Conservation (phyloP, 2,113 vertebrate species). For the Conger conger region DNA sequence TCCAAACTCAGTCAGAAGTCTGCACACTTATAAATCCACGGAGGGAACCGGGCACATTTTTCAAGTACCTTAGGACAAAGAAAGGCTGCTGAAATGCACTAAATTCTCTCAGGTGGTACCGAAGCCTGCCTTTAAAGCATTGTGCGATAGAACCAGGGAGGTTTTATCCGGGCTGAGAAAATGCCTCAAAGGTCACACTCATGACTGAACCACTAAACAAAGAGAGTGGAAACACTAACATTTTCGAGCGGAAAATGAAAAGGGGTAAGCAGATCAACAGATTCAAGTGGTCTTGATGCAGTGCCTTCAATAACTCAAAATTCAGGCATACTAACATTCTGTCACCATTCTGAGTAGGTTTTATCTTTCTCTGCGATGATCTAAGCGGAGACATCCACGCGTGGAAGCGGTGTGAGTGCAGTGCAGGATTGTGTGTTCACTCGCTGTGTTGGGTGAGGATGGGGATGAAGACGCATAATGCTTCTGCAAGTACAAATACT, state of each 20-base stretch:
- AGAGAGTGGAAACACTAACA: not conserved
- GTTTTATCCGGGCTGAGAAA: not conserved
- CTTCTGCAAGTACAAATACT: too few species aligned
- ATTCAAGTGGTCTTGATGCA: not conserved
- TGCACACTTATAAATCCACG: not conserved
- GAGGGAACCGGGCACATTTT: not conserved
- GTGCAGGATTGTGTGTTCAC: not conserved
- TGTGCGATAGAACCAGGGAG: not conserved
- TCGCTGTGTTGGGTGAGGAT: not conserved
- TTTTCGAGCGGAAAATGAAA: not conserved
- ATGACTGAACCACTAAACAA: not conserved
- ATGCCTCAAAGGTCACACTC: not conserved
- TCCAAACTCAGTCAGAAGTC: not conserved
- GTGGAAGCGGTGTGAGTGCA: not conserved
- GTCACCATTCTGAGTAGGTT: too few species aligned
- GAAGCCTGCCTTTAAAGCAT: not conserved
- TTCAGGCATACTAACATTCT: too few species aligned
- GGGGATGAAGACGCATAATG: too few species aligned
- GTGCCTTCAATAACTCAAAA: not conserved
- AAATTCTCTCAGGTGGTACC: not conserved
- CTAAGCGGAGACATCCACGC: not conserved
- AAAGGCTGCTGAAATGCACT: not conserved
- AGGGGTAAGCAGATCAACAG: not conserved
- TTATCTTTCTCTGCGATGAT: not conserved
- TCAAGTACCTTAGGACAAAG: not conserved